phyloP scores from a whole-genome alignment of 2,888 invertebrate genomes.

The Andricus curvator region DNA sequence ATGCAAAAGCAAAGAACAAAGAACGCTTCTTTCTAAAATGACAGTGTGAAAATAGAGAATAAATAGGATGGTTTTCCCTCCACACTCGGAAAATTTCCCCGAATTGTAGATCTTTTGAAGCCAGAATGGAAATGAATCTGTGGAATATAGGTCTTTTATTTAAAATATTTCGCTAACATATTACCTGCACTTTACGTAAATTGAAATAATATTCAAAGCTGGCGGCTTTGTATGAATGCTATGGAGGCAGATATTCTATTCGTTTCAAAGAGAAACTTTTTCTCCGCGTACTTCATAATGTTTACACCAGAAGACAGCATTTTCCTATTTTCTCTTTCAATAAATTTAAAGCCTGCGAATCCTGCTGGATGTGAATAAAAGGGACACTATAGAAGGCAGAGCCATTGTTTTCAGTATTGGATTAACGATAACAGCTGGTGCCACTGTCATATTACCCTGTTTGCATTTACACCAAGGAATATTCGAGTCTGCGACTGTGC shows the following conservation, averaged over 20 bases:
- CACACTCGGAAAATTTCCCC: no score
- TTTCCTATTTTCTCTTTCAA: background rate
- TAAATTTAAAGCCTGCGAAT: conserved; percentile 3
- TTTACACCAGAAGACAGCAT: background rate
- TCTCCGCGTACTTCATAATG: background rate
- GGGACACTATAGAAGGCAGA: background rate
- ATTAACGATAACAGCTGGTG: conserved; percentile 2
- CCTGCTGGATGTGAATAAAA: background rate
- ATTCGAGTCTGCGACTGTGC: background rate
- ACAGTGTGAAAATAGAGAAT: no score
- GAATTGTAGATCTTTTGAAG: no score
- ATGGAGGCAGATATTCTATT: background rate
- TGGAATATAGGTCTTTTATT: background rate
- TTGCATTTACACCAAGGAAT: conserved; percentile 17
- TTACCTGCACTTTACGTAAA: no score
- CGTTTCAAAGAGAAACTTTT: no score
- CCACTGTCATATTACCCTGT: background rate
- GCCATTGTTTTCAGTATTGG: conserved; percentile 18
- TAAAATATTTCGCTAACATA: background rate
- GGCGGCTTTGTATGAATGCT: background rate
- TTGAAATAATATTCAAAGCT: no score
- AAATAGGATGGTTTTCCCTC: no score
- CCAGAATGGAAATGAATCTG: background rate
- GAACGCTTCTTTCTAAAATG: no score
- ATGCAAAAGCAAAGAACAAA: background rate